Evolutionary conservation across 2,888 invertebrate genomes (phyloP), one percentile per base, ranked within the genome.

Genomic region (Cephus rjabovi): DNA sequence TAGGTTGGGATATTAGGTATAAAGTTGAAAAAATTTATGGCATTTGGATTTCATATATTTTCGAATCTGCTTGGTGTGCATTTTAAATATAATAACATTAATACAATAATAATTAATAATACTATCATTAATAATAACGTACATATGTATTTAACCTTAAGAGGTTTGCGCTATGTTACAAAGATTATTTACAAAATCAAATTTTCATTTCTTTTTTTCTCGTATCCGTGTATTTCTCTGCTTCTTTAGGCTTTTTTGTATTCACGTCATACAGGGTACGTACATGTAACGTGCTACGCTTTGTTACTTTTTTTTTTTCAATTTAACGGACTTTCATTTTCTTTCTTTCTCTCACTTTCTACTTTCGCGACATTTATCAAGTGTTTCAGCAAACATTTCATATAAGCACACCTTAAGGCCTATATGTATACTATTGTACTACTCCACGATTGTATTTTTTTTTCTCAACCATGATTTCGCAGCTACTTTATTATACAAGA

Each of bases 181-280:
- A 88, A 85, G 80, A 86, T 86, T 90, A 90, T 90, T 79, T 90
- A 90, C 90, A 90, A 89, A 89, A 88, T 78, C 15, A 83, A 86
- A 85, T 85, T 80, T 77, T 80, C 77, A 75, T 76, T 77, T 77
- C n/a, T 79, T 81, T 74, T 31, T 71, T 15, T 0, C 31, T 15
- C 71, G 9, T 56, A 23, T 56, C 23, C 23, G 56, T 56, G 6
- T 9, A 9, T 23, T 9, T 56, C 2, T 56, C 23, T 23, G 6
- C 23, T 56, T 23, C 71, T 11, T 71, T 71, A 31, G 12, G n/a
- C 31, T 71, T 30, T 11, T 33, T 3, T 71, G n/a, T 12, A 23
- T 30, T 31, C 34, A 30, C 31, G 71, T 71, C 23, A 15, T 71
- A 33, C 34, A 12, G 71, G 2, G 12, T 71, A 34, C 11, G 30